Base-by-base conservation (phyloP, 2,113 vertebrate genomes). In the Cyphomyrus plagiostoma region DNA sequence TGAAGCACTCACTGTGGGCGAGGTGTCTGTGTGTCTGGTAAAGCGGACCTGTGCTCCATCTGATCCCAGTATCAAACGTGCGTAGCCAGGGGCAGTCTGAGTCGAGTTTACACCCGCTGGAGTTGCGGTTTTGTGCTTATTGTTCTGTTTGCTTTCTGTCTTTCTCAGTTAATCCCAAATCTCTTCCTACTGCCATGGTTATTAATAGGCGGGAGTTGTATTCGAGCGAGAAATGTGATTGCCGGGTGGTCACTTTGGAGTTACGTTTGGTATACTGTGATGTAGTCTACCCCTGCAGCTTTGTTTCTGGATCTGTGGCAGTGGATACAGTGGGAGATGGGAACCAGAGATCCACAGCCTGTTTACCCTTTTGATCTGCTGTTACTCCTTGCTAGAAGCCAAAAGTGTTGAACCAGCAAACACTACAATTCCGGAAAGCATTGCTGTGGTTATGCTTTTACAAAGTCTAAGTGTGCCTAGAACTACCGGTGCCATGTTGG, bases 31-130 rank as follows among this genome's bases (percentile, higher is more conserved):
- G 39, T 53, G 39, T 66, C 42, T 58, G 74, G 56, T 89, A 77
- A 56, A 39, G 39, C 58, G 88, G 89, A 90, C 53, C 53, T 56
- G 53, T 66, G 83, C 23, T 26, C 49, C 82, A 86, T 91, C 42
- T 39, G 77, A 82, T 70, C 39, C 19, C 35, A 89, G 89, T 86
- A 39, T 89, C 26, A 74, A 15, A 89, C 62, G 90, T 48, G 66
- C 39, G 42, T 62, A 91, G 91, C 70, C 91, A 23, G 23, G n/a
- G 89, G 89, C 58, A 91, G 50, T 89, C 66, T 86, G 35, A 87
- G 30, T 35, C 2, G 30, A 87, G 45, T 46, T 42, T 80, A 7
- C 23, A 84, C 70, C 39, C 52, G 56, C 85, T 56, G 87, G 45
- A 87, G 46, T 88, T 49, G 39, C 91, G 46, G 90, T 17, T 6